phyloP scores from a whole-genome alignment of 2,888 invertebrate species.

The Lycia hirtaria region DNA sequence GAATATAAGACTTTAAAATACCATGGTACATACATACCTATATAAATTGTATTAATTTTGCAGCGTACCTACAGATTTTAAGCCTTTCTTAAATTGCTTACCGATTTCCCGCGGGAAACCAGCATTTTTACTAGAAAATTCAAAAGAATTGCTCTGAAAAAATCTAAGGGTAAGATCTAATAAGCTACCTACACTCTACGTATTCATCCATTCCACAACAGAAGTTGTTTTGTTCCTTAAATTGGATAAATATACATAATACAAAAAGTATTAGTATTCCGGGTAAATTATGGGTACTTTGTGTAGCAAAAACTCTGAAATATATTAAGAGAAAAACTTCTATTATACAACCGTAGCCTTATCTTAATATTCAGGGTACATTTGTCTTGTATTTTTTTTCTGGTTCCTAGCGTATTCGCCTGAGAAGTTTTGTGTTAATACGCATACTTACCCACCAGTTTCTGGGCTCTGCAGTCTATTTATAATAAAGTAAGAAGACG shows the following conservation, averaged over 20 bases:
- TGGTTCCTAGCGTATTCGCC: constrained; percentile 26
- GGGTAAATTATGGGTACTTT: not conserved
- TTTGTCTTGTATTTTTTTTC: constrained; percentile 18
- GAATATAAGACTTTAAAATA: too few relatives aligned
- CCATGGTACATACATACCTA: not conserved
- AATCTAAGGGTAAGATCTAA: not conserved
- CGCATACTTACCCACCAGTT: not conserved
- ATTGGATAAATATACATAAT: not conserved
- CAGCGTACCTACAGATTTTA: not conserved
- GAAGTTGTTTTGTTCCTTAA: not conserved
- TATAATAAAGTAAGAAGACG: constrained; percentile 5
- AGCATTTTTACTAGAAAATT: not conserved
- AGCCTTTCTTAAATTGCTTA: not conserved
- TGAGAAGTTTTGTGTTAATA: not conserved
- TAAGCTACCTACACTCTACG: too few relatives aligned
- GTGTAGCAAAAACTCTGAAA: constrained; percentile 5
- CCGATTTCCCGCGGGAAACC: constrained; percentile 6
- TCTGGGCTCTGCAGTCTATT: not conserved
- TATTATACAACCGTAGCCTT: not conserved
- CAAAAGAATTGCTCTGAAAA: not conserved
- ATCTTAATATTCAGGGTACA: constrained; percentile 12
- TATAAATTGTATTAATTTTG: not conserved
- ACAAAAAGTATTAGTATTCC: constrained; percentile 2
- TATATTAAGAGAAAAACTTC: not conserved
- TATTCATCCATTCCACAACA: not conserved